These are phyloP conservation scores for Papilio polyxenes DNA, from an alignment of 1,140 invertebrate species.

Conservation along the genomic window DNA sequence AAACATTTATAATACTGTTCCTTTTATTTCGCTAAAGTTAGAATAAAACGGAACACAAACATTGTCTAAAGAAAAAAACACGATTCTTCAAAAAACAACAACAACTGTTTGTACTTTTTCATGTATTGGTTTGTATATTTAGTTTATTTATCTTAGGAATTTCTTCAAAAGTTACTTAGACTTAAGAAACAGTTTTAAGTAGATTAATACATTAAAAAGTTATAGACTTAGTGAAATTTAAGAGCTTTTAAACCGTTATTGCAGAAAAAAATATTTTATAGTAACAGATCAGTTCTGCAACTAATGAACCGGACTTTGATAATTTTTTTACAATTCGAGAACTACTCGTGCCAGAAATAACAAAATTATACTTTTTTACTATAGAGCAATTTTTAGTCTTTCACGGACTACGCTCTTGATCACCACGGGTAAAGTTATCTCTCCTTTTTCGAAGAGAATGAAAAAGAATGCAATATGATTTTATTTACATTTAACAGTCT, in stretches of 20 bases:
- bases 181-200: neutral
- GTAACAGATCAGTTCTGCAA: neutral
- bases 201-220: neutral
- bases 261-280: neutral
- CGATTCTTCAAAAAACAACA: neutral
- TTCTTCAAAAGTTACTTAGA: too few species aligned
- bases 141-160: too few species aligned
- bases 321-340: neutral
- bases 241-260: neutral
- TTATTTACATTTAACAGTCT: too few species aligned
- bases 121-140: neutral
- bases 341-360: neutral
- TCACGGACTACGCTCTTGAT: neutral
- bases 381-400: neutral
- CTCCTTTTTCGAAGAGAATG: too few species aligned
- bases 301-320: conserved; percentile 11
- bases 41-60: neutral
- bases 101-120: neutral
- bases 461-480: too few species aligned
- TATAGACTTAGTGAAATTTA: neutral
- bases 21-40: neutral
- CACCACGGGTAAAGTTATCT: too few species aligned
- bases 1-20: conserved; percentile 5
- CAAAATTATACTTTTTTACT: neutral
- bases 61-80: neutral